A percentile compares a stretch with the other conserved stretches of the same genome.
Evolutionary conservation across 2,113 vertebrate species (phyloP).

Genomic region (Fulmarus glacialis): DNA sequence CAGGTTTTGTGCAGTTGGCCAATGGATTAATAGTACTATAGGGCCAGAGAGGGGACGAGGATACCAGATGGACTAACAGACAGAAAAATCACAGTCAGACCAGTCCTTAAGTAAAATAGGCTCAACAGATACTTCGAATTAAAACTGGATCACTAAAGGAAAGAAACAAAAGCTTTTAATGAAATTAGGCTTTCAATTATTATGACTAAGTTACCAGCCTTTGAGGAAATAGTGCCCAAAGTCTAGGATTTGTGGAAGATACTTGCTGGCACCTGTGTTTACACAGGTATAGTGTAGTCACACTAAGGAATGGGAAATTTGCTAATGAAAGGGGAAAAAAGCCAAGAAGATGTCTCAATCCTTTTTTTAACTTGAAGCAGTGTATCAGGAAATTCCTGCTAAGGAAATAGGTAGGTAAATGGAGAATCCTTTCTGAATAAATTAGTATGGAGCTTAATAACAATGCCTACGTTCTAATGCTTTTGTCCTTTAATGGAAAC

Average conservation of each 20-base stretch:
- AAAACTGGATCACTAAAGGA: neutral
- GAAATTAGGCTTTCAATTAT: neutral
- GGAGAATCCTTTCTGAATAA: neutral
- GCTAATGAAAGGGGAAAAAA: neutral
- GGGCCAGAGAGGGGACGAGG: neutral
- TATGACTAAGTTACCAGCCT: neutral
- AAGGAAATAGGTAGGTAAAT: neutral
- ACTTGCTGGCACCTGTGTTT: neutral
- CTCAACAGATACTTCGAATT: neutral
- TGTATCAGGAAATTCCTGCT: neutral
- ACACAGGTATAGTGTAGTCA: neutral
- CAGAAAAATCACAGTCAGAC: neutral
- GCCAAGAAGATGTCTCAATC: neutral
- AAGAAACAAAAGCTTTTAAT: neutral
- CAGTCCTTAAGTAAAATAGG: neutral
- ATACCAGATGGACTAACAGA: neutral
- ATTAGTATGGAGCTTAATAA: neutral
- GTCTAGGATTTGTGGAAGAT: neutral
- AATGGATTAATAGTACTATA: neutral
- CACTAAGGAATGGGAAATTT: neutral
- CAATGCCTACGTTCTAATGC: neutral
- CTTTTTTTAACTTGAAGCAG: neutral
- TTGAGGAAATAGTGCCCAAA: neutral
- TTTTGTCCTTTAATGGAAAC: neutral
- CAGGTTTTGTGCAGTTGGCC: neutral